phyloP scores from a whole-genome alignment of 92 coral and sea anemone species.

The Paramuricea clavata region DNA sequence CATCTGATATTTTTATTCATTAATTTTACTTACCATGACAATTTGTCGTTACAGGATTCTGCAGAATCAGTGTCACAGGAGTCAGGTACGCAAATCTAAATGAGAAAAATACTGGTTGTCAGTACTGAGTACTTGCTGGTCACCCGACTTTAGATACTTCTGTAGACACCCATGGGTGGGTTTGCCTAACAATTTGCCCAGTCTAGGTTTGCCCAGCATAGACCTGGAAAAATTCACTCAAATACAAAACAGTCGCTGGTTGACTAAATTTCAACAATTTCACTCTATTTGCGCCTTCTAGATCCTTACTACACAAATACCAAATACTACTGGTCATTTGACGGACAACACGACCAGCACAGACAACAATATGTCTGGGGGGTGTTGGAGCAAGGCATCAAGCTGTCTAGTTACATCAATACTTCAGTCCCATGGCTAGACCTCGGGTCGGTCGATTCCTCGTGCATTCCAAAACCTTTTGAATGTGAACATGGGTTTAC shows the following conservation, averaged over 20 bases:
- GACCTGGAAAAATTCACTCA: no score
- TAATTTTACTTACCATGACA: background rate
- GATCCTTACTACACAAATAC: constrained; percentile 28
- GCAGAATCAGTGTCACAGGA: background rate
- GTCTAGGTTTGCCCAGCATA: no score
- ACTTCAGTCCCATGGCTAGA: constrained; percentile 31
- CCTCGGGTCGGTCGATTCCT: constrained; percentile 67
- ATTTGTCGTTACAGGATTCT: background rate
- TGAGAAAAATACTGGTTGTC: background rate
- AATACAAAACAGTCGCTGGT: no score
- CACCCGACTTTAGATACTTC: no score
- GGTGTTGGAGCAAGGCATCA: background rate
- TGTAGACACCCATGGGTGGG: no score
- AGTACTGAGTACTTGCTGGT: no score
- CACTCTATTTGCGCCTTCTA: background rate
- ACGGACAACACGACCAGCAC: background rate
- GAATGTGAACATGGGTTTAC: constrained; percentile 81
- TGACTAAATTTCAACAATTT: background rate
- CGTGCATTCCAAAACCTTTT: constrained; percentile 85
- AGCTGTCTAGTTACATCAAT: background rate
- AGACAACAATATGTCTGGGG: background rate
- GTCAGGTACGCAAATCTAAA: background rate
- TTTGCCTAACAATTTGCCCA: no score
- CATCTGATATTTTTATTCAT: no score
- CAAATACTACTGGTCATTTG: constrained; percentile 36